Conservation (phyloP, 2,888 invertebrate species). For the Pachliopta kotzebuea region DNA sequence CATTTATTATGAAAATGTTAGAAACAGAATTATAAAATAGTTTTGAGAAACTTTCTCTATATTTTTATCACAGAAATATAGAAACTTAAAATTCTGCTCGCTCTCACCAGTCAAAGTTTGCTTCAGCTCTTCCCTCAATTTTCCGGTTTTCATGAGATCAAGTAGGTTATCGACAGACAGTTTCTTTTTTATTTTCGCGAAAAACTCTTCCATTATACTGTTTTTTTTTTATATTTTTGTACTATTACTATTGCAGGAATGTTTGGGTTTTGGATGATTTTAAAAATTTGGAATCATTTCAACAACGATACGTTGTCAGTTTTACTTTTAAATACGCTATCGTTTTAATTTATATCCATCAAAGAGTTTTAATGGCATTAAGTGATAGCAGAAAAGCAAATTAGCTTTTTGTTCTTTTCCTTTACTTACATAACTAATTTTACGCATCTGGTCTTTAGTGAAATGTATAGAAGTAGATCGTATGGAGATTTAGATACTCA, state of each 20-base stretch:
- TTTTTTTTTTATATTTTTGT: too few species aligned
- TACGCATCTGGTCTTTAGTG: too few species aligned
- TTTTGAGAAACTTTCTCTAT: too few species aligned
- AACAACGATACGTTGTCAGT: slow-evolving; percentile 15
- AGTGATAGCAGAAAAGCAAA: too few species aligned
- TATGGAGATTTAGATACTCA: too few species aligned
- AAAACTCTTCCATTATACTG: slow-evolving; percentile 52
- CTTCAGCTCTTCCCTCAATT: slow-evolving; percentile 39
- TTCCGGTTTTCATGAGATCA: slow-evolving; percentile 47
- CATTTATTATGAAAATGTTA: too few species aligned
- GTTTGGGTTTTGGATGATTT: background rate
- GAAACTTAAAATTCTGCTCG: too few species aligned
- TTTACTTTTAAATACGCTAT: slow-evolving; percentile 9
- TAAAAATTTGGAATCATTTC: slow-evolving; percentile 9
- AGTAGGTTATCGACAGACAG: slow-evolving; percentile 45
- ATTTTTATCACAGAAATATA: too few species aligned
- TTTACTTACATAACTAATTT: too few species aligned
- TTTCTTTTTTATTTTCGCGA: slow-evolving; percentile 50
- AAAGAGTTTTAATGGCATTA: slow-evolving; percentile 25
- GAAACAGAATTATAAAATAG: too few species aligned
- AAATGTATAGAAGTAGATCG: too few species aligned
- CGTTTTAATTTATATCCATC: background rate
- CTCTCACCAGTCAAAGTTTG: slow-evolving; percentile 26
- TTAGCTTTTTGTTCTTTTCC: too few species aligned
- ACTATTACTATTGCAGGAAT: background rate